Conservation (phyloP, 2,113 vertebrate genomes). For the Phasianus colchicus region DNA sequence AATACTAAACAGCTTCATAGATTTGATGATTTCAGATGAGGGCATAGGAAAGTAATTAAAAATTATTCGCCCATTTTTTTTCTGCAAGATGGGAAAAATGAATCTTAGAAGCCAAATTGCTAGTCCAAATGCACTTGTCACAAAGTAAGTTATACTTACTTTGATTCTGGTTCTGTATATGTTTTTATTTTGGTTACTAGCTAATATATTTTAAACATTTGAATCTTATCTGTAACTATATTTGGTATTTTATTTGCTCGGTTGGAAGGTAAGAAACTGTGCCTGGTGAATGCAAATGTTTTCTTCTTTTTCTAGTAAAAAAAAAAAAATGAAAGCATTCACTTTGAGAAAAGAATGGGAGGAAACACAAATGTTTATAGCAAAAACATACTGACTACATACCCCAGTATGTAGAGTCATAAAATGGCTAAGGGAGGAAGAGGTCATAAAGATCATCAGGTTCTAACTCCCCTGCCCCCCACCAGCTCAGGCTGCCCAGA, state of each 20-base stretch:
- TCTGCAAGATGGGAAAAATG: neutral
- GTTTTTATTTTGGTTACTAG: neutral
- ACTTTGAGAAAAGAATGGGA: neutral
- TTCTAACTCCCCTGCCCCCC: too few relatives aligned
- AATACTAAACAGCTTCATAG: neutral
- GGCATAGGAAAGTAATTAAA: neutral
- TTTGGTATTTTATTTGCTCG: neutral
- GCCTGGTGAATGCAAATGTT: neutral
- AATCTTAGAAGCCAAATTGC: neutral
- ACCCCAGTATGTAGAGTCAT: neutral
- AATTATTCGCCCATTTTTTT: conserved; percentile 1
- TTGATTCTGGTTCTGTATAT: neutral
- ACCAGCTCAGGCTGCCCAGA: too few relatives aligned
- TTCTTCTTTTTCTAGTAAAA: neutral
- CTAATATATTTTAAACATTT: neutral
- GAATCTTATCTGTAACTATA: neutral
- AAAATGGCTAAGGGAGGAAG: too few relatives aligned
- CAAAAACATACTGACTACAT: neutral
- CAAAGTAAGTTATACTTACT: neutral
- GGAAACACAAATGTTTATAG: neutral
- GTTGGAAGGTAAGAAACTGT: neutral
- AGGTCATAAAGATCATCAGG: too few relatives aligned
- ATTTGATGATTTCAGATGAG: neutral
- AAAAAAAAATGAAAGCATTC: neutral
- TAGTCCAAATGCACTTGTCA: neutral